Evolutionary conservation across 64 coral and sea anemone species (phyloP).

Genomic region (Trachythela sp.): DNA sequence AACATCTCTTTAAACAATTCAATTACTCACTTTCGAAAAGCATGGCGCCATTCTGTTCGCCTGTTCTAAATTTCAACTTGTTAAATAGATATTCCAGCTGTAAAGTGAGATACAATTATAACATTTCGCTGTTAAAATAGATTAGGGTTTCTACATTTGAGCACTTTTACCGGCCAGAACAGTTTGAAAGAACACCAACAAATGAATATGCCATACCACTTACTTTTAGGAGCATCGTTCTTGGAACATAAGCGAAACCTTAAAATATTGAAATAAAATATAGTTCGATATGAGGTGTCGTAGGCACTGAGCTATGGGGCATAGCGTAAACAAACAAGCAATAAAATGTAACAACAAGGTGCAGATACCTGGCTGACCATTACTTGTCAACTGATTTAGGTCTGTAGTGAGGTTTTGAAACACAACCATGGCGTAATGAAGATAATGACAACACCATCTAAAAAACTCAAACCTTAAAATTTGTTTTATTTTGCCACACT

Average conservation of each 20-base stretch:
- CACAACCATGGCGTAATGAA: not conserved
- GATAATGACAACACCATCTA: not conserved
- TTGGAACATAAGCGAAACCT: not conserved
- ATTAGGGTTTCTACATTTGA: no score
- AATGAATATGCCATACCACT: not conserved
- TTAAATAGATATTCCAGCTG: not conserved
- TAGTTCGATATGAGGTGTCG: no score
- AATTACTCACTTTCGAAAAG: not conserved
- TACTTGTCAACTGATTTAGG: not conserved
- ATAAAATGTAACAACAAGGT: not conserved
- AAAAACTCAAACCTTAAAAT: no score
- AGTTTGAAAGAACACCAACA: no score
- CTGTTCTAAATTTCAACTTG: not conserved
- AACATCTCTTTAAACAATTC: not conserved
- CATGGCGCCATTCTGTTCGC: not conserved
- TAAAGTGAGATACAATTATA: not conserved
- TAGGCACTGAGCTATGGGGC: not conserved
- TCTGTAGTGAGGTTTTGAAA: not conserved
- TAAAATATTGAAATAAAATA: not conserved
- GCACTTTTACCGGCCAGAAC: no score
- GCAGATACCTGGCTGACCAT: not conserved
- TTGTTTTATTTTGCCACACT: no score
- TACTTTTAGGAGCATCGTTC: not conserved
- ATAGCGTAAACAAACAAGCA: not conserved
- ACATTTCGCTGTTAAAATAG: not conserved